phyloP scores from a whole-genome alignment of 2,888 invertebrate species.

The Uloborus plumipes region DNA sequence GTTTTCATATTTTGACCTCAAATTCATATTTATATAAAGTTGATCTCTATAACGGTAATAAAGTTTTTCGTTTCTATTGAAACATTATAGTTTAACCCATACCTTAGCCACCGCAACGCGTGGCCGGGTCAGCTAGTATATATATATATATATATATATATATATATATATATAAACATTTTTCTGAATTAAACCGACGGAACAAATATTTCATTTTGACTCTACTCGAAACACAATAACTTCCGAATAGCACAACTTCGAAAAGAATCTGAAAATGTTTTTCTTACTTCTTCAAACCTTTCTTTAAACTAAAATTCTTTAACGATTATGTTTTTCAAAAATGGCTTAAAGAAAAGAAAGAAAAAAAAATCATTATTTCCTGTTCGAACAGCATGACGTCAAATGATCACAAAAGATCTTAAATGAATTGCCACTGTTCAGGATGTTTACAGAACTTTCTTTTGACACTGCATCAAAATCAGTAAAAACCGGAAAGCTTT shows the following conservation, averaged over 20 bases:
- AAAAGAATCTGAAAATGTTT: neutral
- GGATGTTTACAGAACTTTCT: conserved; percentile 17
- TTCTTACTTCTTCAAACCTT: neutral
- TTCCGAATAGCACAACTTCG: neutral
- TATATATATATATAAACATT: no score
- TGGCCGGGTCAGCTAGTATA: no score
- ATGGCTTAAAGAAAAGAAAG: neutral
- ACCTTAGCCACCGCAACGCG: no score
- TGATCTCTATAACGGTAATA: no score
- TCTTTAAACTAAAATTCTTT: conserved; percentile 11
- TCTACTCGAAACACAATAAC: neutral
- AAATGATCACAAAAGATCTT: conserved; percentile 18
- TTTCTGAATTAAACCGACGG: no score
- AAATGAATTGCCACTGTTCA: neutral
- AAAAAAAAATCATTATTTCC: neutral
- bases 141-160: no score
- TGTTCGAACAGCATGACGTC: neutral
- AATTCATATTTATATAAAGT: no score
- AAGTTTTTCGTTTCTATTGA: no score
- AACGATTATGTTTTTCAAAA: conserved; percentile 13
- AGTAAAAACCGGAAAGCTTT: conserved; percentile 8
- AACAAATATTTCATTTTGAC: no score
- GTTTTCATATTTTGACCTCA: no score
- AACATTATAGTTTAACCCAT: no score
- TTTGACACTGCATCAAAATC: conserved; percentile 10